phyloP scores from a whole-genome alignment of 1,140 invertebrate genomes.

The Trialeurodes vaporariorum region DNA sequence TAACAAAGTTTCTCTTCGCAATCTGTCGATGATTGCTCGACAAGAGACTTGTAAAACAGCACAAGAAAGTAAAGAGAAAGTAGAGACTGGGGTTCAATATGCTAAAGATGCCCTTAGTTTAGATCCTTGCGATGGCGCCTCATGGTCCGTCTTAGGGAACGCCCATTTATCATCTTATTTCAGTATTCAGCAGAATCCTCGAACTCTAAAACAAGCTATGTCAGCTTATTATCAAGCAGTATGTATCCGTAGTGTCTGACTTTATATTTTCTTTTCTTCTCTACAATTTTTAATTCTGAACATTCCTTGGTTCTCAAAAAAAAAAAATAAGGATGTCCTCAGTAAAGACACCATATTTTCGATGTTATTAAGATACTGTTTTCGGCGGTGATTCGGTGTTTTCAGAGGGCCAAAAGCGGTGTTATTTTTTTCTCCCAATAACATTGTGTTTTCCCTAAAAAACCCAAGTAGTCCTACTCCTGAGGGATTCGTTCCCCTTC shows the following conservation, averaged over 20 bases:
- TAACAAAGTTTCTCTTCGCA: slow-evolving; percentile 66
- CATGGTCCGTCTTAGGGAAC: slow-evolving; percentile 77
- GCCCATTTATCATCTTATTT: slow-evolving; percentile 75
- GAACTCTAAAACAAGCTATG: slow-evolving; percentile 57
- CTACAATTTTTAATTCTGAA: no score
- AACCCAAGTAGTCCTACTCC: no score
- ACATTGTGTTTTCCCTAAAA: no score
- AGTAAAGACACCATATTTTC: no score
- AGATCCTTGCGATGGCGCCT: slow-evolving; percentile 68
- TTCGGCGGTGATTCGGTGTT: no score
- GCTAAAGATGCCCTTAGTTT: slow-evolving; percentile 73
- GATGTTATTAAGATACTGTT: no score
- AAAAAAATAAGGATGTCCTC: no score
- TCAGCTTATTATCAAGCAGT: slow-evolving; percentile 72
- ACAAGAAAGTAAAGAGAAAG: slow-evolving; percentile 47
- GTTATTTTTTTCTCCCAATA: no score
- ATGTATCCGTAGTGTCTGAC: slow-evolving; percentile 30
- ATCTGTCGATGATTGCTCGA: slow-evolving; percentile 70
- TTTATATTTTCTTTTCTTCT: background rate
- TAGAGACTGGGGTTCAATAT: slow-evolving; percentile 58
- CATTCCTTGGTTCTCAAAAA: no score
- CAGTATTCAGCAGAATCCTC: slow-evolving; percentile 56
- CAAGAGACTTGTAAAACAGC: slow-evolving; percentile 44
- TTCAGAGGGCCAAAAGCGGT: no score
- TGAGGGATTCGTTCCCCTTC: no score